Percentiles rank a stretch among this genome's conserved stretches.
Evolutionary conservation across 1,140 invertebrate genomes (phyloP).

Genomic region (Drosophila triauraria): DNA sequence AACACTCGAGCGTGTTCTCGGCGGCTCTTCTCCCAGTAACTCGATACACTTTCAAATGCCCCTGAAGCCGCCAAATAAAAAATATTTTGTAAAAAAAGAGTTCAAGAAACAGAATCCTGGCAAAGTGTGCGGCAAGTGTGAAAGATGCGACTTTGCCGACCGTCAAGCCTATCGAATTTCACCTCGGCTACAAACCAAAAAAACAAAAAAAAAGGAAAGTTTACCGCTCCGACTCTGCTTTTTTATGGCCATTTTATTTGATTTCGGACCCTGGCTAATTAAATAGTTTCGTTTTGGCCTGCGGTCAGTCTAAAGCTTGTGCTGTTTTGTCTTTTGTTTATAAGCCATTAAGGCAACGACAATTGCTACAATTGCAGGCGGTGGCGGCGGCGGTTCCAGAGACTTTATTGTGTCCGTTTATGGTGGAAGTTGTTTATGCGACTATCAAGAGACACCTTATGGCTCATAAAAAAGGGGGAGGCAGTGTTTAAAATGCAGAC

Average conservation of each 20-base stretch:
- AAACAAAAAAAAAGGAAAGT: constrained; percentile 44
- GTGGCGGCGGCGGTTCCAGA: not conserved
- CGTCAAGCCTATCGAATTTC: constrained; percentile 74
- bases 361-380: constrained; percentile 68
- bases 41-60: constrained; percentile 73
- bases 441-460: constrained; percentile 72
- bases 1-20: constrained; percentile 39
- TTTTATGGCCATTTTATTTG: constrained; percentile 39
- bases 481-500: constrained; percentile 69
- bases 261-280: constrained; percentile 63
- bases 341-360: constrained; percentile 61
- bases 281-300: constrained; percentile 75
- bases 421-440: constrained; percentile 65
- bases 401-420: constrained; percentile 33
- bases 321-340: constrained; percentile 48
- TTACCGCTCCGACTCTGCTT: constrained; percentile 18
- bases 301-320: constrained; percentile 41
- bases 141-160: constrained; percentile 63
- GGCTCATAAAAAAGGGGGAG: constrained; percentile 36
- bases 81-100: constrained; percentile 12
- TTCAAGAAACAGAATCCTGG: constrained; percentile 35
- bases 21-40: constrained; percentile 63
- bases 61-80: constrained; percentile 35
- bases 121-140: constrained; percentile 81
- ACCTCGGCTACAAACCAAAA: constrained; percentile 23